Conservation (phyloP, 2,797 vertebrate species). For the Falco columbarius region DNA sequence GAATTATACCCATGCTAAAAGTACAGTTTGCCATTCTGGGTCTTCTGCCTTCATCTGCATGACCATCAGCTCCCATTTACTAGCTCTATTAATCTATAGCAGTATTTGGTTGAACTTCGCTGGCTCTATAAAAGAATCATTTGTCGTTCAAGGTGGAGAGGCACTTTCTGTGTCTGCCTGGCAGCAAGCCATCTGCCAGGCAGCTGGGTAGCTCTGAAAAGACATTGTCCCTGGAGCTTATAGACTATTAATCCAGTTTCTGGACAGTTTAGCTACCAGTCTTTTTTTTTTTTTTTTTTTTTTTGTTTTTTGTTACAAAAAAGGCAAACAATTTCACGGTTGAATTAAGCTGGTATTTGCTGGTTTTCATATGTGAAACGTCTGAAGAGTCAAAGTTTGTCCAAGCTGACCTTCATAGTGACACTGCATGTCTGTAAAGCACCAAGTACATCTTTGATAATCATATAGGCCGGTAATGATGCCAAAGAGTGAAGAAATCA, state of each 20-base stretch:
- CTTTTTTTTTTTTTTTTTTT: background rate
- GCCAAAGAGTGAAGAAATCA: background rate
- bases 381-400: background rate
- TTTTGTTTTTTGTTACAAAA: background rate
- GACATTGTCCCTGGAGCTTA: background rate
- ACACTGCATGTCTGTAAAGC: background rate
- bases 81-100: background rate
- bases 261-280: background rate
- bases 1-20: background rate
- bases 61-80: background rate
- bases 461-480: background rate
- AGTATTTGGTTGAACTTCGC: background rate
- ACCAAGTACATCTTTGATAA: background rate
- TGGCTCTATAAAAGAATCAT: background rate
- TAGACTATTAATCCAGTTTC: background rate
- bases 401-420: background rate
- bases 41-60: background rate
- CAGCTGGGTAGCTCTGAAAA: background rate
- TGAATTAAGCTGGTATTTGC: background rate
- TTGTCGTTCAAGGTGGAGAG: background rate
- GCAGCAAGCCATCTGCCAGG: background rate
- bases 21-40: background rate
- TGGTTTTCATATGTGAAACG: background rate
- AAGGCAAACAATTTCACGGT: background rate
- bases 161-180: background rate